These are phyloP conservation scores for Antechinus flavipes DNA, from an alignment of 2,113 vertebrate genomes.

Conservation along the genomic window DNA sequence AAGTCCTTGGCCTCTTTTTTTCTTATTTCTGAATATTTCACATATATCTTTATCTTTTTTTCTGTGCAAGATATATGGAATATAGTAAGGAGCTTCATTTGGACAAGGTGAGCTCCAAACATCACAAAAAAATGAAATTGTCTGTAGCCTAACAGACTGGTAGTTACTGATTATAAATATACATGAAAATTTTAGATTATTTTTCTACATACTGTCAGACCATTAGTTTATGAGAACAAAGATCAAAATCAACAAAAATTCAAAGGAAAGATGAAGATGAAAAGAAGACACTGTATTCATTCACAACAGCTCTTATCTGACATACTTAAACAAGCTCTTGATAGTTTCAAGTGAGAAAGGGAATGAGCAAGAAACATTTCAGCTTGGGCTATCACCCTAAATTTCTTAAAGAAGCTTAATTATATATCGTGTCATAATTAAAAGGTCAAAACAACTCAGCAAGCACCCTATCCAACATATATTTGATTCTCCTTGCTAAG, in stretches of 20 bases:
- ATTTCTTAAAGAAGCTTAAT: not conserved
- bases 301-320: not conserved
- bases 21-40: not conserved
- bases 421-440: not conserved
- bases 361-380: not conserved
- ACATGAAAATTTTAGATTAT: not conserved
- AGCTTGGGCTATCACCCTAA: not conserved
- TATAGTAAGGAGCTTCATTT: not conserved
- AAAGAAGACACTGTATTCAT: not conserved
- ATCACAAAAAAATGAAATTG: not conserved
- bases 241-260: not conserved
- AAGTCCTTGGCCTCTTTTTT: not conserved
- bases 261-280: not conserved
- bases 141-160: not conserved
- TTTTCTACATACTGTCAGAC: not conserved
- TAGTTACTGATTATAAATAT: not conserved
- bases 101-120: not conserved
- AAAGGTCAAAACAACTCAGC: not conserved
- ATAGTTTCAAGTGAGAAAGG: not conserved
- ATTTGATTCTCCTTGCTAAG: not conserved
- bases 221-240: not conserved
- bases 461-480: not conserved
- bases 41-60: not conserved
- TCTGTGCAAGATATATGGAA: not conserved
- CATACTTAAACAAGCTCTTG: not conserved